Evolutionary conservation across 2,797 vertebrate genomes (phyloP), one percentile per base, ranked within the genome.

Genomic region (Eulemur coronatus): DNA sequence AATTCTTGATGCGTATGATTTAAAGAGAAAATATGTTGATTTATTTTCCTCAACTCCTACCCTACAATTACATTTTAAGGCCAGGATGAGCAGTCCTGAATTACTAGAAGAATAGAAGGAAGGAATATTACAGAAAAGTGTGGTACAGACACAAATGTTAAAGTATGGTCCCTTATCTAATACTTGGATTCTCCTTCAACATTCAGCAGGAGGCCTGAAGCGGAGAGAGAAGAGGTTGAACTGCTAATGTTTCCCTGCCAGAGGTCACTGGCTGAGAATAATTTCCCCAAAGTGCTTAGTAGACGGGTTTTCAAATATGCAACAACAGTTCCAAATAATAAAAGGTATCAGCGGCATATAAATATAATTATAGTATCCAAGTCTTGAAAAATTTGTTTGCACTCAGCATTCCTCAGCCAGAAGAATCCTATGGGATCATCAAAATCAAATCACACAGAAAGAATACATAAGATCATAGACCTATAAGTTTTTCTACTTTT

Each of bases 251-350:
- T 92, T 96, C 48, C 76, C 89, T 94, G 48, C 28, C 61, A 80
- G 91, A 91, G 92, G 95, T 93, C 91, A 72, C 48, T 50, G 33
- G 70, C 75, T 95, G 57, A 76, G 85, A 80, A 52, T 78, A 75
- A 91, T 81, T 94, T 91, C 90, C 52, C 90, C 70, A 80, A 89
- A 94, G 87, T 87, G 75, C 93, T 89, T 95, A 73, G 75, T 76
- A 96, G 85, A 65, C 2, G 0, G 33, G 79, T 26, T 81, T 94
- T 96, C 92, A 38, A 63, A 92, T 48, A 48, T 17, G 38, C 69
- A 92, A 79, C 70, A 95, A 76, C 50, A 20, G 26, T 86, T 91
- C 85, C 78, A 92, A 91, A 95, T 38, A 50, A 75, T 67, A 84
- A 91, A 79, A 91, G 69, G 69, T 57, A 84, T 88, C 55, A 46